These are phyloP conservation scores for Lutjanus argentimaculatus DNA, from an alignment of 2,797 vertebrate genomes.

Conservation along the genomic window DNA sequence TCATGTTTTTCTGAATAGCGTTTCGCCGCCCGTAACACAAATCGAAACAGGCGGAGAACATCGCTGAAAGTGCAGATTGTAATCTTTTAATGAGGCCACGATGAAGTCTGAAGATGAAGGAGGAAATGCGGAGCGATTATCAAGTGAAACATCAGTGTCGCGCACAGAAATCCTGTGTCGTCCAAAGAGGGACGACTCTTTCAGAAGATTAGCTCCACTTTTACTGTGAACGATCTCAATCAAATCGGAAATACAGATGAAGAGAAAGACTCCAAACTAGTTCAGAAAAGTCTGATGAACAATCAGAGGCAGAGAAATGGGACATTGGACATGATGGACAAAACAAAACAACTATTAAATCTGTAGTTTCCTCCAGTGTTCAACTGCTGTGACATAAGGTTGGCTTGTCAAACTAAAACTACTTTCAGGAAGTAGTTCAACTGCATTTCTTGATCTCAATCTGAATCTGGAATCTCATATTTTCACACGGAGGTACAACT, in stretches of 20 bases:
- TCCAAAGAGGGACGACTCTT: background rate
- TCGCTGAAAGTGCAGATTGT: conserved; percentile 50
- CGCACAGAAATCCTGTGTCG: conserved; percentile 18
- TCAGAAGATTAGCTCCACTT: background rate
- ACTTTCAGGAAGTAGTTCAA: no score
- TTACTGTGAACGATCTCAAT: conserved; percentile 19
- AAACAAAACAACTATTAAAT: background rate
- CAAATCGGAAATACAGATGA: background rate
- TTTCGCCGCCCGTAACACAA: background rate
- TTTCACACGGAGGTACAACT: no score
- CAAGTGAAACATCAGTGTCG: background rate
- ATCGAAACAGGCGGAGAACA: background rate
- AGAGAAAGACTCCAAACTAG: conserved; percentile 2
- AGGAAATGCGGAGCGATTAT: conserved; percentile 27
- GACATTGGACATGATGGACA: background rate
- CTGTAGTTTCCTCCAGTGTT: no score
- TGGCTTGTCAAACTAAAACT: no score
- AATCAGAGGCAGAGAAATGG: background rate
- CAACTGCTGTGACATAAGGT: no score
- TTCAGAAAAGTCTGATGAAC: background rate
- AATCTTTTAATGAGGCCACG: conserved; percentile 66
- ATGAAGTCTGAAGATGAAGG: background rate
- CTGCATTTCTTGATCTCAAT: no score
- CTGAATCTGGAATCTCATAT: no score
- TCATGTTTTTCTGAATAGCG: conserved; percentile 28